Conservation (phyloP, 1,140 invertebrate species). For the Aphis gossypii region DNA sequence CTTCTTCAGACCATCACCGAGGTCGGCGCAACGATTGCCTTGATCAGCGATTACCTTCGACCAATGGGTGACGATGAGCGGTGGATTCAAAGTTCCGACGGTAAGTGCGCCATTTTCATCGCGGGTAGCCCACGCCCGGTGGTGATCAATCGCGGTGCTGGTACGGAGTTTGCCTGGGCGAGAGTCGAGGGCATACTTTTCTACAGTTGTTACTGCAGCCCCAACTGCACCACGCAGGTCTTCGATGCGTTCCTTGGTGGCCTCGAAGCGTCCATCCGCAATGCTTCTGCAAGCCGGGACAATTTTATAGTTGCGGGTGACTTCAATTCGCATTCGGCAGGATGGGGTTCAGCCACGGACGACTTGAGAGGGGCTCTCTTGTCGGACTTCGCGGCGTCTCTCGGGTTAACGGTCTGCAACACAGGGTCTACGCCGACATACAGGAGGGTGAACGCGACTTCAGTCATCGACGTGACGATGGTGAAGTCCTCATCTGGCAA, state of each 20-base stretch:
- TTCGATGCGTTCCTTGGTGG: no score
- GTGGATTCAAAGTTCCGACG: not conserved
- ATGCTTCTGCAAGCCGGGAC: no score
- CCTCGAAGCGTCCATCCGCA: no score
- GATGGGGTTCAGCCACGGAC: not conserved
- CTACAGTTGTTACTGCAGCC: not conserved
- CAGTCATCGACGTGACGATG: not conserved
- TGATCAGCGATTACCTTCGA: not conserved
- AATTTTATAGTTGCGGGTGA: not conserved
- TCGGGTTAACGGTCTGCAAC: not conserved
- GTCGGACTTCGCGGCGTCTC: rapidly evolving
- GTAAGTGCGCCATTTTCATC: not conserved
- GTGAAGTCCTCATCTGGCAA: rapidly evolving
- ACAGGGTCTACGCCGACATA: rapidly evolving
- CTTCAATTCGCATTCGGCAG: not conserved
- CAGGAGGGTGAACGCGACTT: not conserved
- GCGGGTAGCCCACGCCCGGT: rapidly evolving
- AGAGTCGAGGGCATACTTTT: not conserved
- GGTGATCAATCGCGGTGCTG: rapidly evolving
- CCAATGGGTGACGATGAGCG: not conserved
- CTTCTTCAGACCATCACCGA: no score
- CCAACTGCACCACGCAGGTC: not conserved
- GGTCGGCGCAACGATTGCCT: not conserved
- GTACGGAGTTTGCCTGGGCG: not conserved
- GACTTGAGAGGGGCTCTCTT: not conserved